A percentile compares a stretch with the other conserved stretches of the same genome.
Evolutionary conservation across 2,797 vertebrate genomes (phyloP).

Genomic region (Onychomys arenicola): DNA sequence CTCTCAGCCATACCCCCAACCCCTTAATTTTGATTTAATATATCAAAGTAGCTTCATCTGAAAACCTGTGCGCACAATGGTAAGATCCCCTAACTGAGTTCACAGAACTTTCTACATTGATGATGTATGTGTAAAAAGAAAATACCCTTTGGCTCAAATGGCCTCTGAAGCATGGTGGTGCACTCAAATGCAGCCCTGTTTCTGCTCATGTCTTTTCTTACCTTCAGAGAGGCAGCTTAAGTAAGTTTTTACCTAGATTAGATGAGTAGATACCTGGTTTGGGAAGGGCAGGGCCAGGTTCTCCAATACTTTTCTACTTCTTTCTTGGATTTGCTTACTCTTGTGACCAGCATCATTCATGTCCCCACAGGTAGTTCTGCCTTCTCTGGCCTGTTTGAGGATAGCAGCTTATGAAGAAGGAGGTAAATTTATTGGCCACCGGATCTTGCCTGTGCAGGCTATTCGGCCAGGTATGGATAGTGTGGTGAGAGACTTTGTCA

Average conservation of each 20-base stretch:
- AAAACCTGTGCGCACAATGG: not conserved
- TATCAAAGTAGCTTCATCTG: conserved; percentile 17
- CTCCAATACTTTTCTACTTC: not conserved
- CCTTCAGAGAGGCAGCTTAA: not conserved
- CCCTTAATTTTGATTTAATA: not conserved
- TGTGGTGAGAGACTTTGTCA: not conserved
- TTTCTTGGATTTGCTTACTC: not conserved
- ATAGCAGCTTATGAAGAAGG: conserved; percentile 98
- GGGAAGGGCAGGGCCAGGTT: not conserved
- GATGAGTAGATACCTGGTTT: not conserved
- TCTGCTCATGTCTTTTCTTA: not conserved
- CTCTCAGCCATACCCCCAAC: not conserved
- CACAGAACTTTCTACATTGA: not conserved
- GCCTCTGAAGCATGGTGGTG: not conserved
- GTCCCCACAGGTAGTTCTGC: conserved; percentile 93
- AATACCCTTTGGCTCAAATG: not conserved
- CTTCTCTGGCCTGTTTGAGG: conserved; percentile 95
- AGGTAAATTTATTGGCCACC: conserved; percentile 98
- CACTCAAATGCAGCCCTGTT: not conserved
- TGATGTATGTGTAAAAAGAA: not conserved
- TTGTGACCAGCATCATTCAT: not conserved
- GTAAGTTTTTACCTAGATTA: not conserved
- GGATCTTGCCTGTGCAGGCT: conserved; percentile 97
- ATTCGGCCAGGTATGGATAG: conserved; percentile 93
- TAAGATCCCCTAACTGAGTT: not conserved